Evolutionary conservation across 2,888 invertebrate genomes (phyloP), one percentile per base, ranked within the genome.

Genomic region (Cantharis rufa): DNA sequence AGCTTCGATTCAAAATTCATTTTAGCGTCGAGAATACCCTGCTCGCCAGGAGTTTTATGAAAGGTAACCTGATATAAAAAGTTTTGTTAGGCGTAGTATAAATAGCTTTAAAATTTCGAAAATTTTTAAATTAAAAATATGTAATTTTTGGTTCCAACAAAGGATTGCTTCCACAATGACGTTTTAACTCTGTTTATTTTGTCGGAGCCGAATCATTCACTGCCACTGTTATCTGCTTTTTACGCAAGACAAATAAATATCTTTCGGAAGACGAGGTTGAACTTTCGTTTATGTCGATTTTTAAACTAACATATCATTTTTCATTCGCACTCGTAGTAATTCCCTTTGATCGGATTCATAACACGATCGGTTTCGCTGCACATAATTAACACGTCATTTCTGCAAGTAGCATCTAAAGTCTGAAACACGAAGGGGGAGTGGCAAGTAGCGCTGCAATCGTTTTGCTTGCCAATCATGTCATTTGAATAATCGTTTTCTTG

Each of bases 1-100:
- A 61, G 28, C 63, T 78, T 78, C 78, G 69, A 75, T 76, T 63
- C 69, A 78, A 78, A 78, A 71, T 76, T 78, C 73, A 78, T 71
- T 78, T 76, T 73, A 68, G 70, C 73, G 69, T 76, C 68, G 75
- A 72, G 75, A 48, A 74, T 72, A 61, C 72, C 74, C 63, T 64
- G 70, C 63, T 71, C 70, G 64, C 24, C 78, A 62, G 62, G 70
- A 68, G 62, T 66, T 74, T 71, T 77, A 63, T 74, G 69, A 77
- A 74, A 71, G 74, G 72, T 76, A 32, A 66, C 76, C 76, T 76
- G 72, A 75, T 76, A 69, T 48, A 48, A 69, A 72, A 76, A 76
- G 72, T 72, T 76, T 75, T 75, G 71, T 75, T 62, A 32, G 69
- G 68, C 71, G 18, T 66, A 68, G n/a, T 10, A 28, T 64, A 71